A percentile compares a stretch with the other conserved stretches of the same genome.
Conservation (phyloP, 2,888 invertebrate species). For the Monopis laevigella region DNA sequence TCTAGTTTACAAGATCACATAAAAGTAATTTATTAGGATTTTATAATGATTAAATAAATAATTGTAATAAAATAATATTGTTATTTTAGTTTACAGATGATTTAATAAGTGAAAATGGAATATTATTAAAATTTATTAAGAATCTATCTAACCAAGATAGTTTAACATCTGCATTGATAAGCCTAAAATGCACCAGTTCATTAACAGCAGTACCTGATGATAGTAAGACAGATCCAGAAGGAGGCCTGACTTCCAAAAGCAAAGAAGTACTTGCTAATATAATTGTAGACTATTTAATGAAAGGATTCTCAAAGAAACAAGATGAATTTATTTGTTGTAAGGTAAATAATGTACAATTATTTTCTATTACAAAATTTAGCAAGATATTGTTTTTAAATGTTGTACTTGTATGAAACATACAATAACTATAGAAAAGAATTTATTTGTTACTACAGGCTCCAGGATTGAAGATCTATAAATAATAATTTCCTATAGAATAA, state of each 20-base stretch:
- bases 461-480: too few relatives aligned
- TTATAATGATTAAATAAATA: slow-evolving; percentile 8
- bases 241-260: too few relatives aligned
- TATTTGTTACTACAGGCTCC: too few relatives aligned
- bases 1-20: too few relatives aligned
- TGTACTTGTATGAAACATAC: too few relatives aligned
- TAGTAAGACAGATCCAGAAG: slow-evolving; percentile 14
- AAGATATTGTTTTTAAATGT: too few relatives aligned
- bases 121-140: slow-evolving; percentile 38
- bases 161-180: slow-evolving; percentile 38
- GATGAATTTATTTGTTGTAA: slow-evolving; percentile 60
- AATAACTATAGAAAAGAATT: too few relatives aligned
- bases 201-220: slow-evolving; percentile 37
- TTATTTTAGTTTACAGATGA: slow-evolving; percentile 45
- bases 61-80: too few relatives aligned
- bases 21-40: not conserved
- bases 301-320: slow-evolving; percentile 33
- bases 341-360: slow-evolving; percentile 33
- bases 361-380: too few relatives aligned
- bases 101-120: slow-evolving; percentile 41
- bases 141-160: slow-evolving; percentile 28
- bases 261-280: too few relatives aligned
- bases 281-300: slow-evolving; percentile 46
- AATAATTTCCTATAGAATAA: too few relatives aligned
- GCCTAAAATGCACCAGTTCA: slow-evolving; percentile 41